Conservation (phyloP, 2,797 vertebrate species). For the Rhyacichthys aspro region DNA sequence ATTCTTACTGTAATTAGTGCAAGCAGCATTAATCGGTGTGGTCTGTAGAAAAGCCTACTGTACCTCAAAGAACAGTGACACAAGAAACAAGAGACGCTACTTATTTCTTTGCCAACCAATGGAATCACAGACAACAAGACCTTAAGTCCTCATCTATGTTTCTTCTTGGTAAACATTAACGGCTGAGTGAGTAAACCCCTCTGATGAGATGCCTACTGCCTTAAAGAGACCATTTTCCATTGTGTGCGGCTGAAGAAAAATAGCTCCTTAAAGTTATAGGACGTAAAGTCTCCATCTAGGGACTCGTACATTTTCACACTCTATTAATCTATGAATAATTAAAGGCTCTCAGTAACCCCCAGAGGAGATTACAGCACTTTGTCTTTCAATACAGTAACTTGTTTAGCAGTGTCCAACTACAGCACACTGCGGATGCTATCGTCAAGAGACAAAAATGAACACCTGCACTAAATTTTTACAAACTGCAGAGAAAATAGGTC, state of each 20-base stretch:
- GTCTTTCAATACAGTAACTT: slow-evolving; percentile 66
- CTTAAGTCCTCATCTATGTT: slow-evolving; percentile 14
- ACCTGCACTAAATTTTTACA: slow-evolving; percentile 53
- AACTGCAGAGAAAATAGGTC: slow-evolving; percentile 50
- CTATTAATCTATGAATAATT: slow-evolving; percentile 81
- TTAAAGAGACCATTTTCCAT: slow-evolving; percentile 42
- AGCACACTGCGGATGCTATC: slow-evolving; percentile 33
- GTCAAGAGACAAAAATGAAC: slow-evolving; percentile 50
- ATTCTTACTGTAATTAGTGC: slow-evolving; percentile 16
- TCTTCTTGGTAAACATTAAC: slow-evolving; percentile 47
- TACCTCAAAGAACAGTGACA: neutral
- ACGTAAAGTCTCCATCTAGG: slow-evolving; percentile 68
- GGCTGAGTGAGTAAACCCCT: slow-evolving; percentile 38
- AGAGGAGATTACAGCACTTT: slow-evolving; percentile 66
- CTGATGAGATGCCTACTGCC: slow-evolving; percentile 27
- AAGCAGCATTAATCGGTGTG: neutral
- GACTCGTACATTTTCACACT: slow-evolving; percentile 76
- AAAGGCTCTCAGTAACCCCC: slow-evolving; percentile 68
- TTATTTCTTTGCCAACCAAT: neutral
- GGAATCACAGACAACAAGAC: no score
- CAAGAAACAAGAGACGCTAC: neutral
- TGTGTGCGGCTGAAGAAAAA: slow-evolving; percentile 55
- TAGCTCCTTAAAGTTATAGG: slow-evolving; percentile 59
- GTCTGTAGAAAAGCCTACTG: neutral
- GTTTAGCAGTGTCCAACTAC: slow-evolving; percentile 53